Evolutionary conservation across 30 jellyfish, hydroid and myxozoan species (phyloP).

Genomic region (Hydractinia symbiolongicarpus): DNA sequence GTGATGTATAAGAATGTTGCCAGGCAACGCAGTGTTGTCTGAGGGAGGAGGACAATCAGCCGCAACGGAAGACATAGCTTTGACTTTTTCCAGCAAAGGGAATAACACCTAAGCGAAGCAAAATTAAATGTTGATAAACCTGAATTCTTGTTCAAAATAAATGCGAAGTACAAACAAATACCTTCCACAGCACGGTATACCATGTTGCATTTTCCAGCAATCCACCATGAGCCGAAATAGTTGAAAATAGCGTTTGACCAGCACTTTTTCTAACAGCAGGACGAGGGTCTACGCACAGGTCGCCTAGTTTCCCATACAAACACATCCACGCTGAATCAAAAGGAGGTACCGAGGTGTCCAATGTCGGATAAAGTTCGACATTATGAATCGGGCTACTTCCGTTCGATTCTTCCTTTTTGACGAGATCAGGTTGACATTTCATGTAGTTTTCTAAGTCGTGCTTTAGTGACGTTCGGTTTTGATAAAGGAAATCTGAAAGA

Average conservation of each 20-base stretch:
- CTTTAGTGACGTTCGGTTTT: slow-evolving; percentile 73
- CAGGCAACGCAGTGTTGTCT: slow-evolving; percentile 63
- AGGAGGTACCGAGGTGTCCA: slow-evolving; percentile 61
- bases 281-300: slow-evolving; percentile 97
- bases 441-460: slow-evolving; percentile 44
- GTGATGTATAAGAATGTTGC: slow-evolving; percentile 88
- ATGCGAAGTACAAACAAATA: slow-evolving; percentile 16
- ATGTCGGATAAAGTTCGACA: slow-evolving; percentile 37
- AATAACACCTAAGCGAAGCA: slow-evolving; percentile 53
- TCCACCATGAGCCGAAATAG: slow-evolving; percentile 94
- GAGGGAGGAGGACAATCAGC: slow-evolving; percentile 98
- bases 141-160: not conserved
- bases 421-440: slow-evolving; percentile 42
- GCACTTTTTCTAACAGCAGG: slow-evolving; percentile 98
- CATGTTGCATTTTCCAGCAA: slow-evolving; percentile 73
- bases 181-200: slow-evolving; percentile 95
- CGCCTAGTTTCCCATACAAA: slow-evolving; percentile 82
- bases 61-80: slow-evolving; percentile 90
- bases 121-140: not conserved
- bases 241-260: slow-evolving; percentile 90
- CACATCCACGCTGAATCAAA: slow-evolving; percentile 96
- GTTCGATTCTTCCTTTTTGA: slow-evolving; percentile 25
- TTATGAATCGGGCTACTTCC: slow-evolving; percentile 50
- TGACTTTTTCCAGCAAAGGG: slow-evolving; percentile 76
- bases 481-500: slow-evolving; percentile 83